Evolutionary conservation across 2,888 invertebrate genomes (phyloP).

Genomic region (Drosophila anceps): DNA sequence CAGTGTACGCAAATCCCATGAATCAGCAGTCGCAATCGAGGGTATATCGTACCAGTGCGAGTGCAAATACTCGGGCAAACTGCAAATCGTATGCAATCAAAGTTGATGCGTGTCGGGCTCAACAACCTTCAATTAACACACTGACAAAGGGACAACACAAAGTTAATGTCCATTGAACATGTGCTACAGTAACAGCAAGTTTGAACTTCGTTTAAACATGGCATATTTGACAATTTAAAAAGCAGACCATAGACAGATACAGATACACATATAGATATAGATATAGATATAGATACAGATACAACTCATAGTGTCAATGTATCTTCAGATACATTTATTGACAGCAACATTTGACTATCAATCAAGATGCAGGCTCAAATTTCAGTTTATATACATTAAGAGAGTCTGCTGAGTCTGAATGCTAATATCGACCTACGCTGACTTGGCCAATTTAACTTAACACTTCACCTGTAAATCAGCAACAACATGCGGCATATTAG

Average conservation of each 20-base stretch:
- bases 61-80: conserved; percentile 10
- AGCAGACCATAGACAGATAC: background rate
- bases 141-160: conserved; percentile 19
- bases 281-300: background rate
- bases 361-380: background rate
- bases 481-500: background rate
- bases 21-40: conserved; percentile 43
- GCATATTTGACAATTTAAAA: background rate
- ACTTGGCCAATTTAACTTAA: background rate
- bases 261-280: background rate
- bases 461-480: background rate
- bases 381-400: background rate
- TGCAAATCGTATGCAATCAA: conserved; percentile 53
- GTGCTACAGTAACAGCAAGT: conserved; percentile 19
- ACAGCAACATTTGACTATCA: too few species aligned
- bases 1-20: conserved; percentile 42
- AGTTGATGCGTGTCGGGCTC: conserved; percentile 53
- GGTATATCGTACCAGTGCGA: conserved; percentile 8
- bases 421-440: background rate
- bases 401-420: background rate
- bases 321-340: too few species aligned
- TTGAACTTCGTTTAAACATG: background rate
- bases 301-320: too few species aligned
- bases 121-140: conserved; percentile 53
- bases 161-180: conserved; percentile 28